Evolutionary conservation across 2,113 vertebrate species (phyloP).

Genomic region (Leptobrachium ailaonicum): DNA sequence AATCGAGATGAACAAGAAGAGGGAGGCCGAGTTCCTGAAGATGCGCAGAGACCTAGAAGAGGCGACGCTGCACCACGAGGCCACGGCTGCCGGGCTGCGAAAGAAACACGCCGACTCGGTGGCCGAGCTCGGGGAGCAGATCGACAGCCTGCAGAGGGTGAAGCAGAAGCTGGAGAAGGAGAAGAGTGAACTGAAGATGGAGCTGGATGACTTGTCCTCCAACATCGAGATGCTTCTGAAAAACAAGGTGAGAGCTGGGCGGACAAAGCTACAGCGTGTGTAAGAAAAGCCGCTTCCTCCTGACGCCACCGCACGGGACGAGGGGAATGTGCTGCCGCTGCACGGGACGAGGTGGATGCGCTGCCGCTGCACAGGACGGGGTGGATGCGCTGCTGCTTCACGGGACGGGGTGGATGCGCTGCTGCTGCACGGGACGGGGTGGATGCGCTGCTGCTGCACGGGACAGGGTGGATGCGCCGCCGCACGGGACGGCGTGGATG

Average conservation of each 20-base stretch:
- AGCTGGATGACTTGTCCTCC: constrained; percentile 82
- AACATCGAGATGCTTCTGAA: constrained; percentile 84
- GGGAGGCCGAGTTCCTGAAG: constrained; percentile 80
- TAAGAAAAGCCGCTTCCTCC: too few relatives aligned
- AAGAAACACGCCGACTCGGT: constrained; percentile 83
- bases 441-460: too few relatives aligned
- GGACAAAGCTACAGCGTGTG: too few relatives aligned
- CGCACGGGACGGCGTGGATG: too few relatives aligned
- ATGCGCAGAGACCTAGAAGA: constrained; percentile 88
- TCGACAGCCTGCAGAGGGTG: constrained; percentile 84
- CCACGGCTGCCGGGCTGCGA: constrained; percentile 70
- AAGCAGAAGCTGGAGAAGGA: constrained; percentile 94
- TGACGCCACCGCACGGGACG: too few relatives aligned
- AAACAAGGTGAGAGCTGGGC: constrained; percentile 71
- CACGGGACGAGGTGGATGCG: too few relatives aligned
- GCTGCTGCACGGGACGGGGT: too few relatives aligned
- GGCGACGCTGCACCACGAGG: constrained; percentile 81
- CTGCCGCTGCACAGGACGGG: too few relatives aligned
- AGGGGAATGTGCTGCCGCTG: too few relatives aligned
- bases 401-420: too few relatives aligned
- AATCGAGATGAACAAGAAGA: constrained; percentile 86
- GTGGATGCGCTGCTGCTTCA: too few relatives aligned
- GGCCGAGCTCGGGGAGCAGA: constrained; percentile 84
- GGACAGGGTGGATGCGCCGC: too few relatives aligned
- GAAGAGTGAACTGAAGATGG: constrained; percentile 86